Base-by-base conservation (phyloP, 2,888 invertebrate genomes). In the Torymus auratus region DNA sequence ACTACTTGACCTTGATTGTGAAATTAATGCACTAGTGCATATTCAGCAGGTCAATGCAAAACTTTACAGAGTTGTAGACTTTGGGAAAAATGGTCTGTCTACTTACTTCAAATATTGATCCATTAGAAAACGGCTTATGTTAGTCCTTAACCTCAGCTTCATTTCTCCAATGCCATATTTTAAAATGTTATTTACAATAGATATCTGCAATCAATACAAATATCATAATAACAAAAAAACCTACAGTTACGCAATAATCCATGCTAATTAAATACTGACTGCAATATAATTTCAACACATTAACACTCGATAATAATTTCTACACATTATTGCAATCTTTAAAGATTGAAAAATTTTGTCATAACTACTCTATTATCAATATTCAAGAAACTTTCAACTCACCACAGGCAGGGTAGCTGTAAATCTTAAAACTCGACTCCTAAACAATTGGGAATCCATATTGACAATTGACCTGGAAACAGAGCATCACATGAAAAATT, bases 131-230 rank as follows among this genome's bases (percentile, higher is more conserved):
- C 95, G 92, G 5, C 98, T 96, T 85, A 99, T 93, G 88, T 98
- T 96, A 60, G 97, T 96, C 86, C 99, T 93, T 87, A 99, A 95
- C 84, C 97, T 93, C 68, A 99, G 92, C 91, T 98, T 98, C 86
- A 98, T 92, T 92, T 98, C 98, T 82, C 97, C 97, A 89, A 99
- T 94, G 84, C 98, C 96, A 94, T 97, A 99, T 92, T 98, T 99
- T 79, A 99, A 92, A 75, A 97, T 92, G 88, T 98, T 98, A 92
- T 99, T 99, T 58, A 99, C 96, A 82, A 98, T 91, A 0, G 99
- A 97, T 90, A 99, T 96, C 96, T 97, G 93, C 74, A 94, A 93
- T 84, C 41, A 74, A 67, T 13, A 75, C 80, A 80, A 20, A 20
- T 58, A 14, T n/a, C 12, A 17, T 64, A 50, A 64, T 14, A n/a